Percentiles rank a stretch among this genome's conserved stretches.
These are phyloP conservation scores for Halcyon chelicuti DNA, from an alignment of 2,797 vertebrate genomes.

Conservation along the genomic window DNA sequence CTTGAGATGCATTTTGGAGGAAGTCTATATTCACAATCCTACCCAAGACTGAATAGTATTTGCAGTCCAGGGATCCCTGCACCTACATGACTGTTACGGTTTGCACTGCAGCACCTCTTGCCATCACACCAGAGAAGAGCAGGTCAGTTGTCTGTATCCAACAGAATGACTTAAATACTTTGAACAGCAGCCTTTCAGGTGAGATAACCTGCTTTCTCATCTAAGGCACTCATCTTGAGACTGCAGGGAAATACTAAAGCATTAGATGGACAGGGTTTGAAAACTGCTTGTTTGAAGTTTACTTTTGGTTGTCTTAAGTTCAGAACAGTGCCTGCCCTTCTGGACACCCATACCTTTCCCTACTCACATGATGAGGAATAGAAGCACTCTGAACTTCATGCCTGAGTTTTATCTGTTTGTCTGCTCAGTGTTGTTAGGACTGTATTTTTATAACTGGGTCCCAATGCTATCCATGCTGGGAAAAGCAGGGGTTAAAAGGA, in stretches of 20 bases:
- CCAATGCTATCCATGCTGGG: background rate
- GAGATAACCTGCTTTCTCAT: background rate
- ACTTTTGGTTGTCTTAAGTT: background rate
- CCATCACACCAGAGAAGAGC: background rate
- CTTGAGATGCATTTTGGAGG: background rate
- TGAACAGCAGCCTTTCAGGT: background rate
- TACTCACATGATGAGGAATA: rapidly evolving
- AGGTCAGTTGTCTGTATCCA: background rate
- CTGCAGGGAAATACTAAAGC: background rate
- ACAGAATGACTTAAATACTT: background rate
- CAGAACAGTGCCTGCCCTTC: background rate
- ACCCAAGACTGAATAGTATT: background rate
- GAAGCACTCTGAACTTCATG: background rate
- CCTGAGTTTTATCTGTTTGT: background rate
- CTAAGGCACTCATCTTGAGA: background rate
- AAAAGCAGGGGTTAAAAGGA: slow-evolving; percentile 35
- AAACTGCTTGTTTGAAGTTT: background rate
- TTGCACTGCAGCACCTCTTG: background rate
- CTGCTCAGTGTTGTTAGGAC: background rate
- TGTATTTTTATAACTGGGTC: background rate
- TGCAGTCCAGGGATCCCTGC: background rate
- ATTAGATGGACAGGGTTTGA: background rate
- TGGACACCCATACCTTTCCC: background rate
- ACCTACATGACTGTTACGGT: background rate
- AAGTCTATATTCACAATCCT: background rate